Percentiles rank a stretch among this genome's conserved stretches.
Evolutionary conservation across 2,113 vertebrate genomes (phyloP).

Genomic region (Dicrurus megarhynchus): DNA sequence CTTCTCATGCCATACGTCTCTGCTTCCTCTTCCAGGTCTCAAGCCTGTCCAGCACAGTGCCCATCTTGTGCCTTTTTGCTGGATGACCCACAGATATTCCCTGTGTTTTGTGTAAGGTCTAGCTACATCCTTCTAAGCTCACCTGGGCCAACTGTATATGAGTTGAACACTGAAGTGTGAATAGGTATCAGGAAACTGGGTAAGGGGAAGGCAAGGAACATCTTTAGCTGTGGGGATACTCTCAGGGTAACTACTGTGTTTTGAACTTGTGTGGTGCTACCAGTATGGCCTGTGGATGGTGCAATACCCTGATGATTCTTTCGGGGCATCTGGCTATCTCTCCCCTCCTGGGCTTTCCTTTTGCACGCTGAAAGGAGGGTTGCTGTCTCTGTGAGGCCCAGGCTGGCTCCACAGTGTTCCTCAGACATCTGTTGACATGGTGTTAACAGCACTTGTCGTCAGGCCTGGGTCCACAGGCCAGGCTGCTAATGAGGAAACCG

Average conservation of each 20-base stretch:
- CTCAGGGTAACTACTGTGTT: neutral
- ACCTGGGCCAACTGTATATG: neutral
- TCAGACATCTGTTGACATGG: slow-evolving; percentile 24
- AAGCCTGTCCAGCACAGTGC: neutral
- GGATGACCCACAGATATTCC: neutral
- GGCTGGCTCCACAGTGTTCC: neutral
- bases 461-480: slow-evolving; percentile 5
- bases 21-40: neutral
- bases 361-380: neutral
- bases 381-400: neutral
- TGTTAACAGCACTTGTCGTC: slow-evolving; percentile 33
- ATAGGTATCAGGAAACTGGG: neutral
- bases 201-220: neutral
- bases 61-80: rapidly evolving
- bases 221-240: neutral
- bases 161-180: neutral
- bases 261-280: neutral
- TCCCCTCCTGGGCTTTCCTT: neutral
- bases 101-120: neutral
- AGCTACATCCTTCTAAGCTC: neutral
- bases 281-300: neutral
- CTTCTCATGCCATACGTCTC: neutral
- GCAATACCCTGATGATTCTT: neutral
- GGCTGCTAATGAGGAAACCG: neutral
- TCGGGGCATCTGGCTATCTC: neutral